Conservation (phyloP, 2,113 vertebrate genomes). For the Nerophis ophidion region DNA sequence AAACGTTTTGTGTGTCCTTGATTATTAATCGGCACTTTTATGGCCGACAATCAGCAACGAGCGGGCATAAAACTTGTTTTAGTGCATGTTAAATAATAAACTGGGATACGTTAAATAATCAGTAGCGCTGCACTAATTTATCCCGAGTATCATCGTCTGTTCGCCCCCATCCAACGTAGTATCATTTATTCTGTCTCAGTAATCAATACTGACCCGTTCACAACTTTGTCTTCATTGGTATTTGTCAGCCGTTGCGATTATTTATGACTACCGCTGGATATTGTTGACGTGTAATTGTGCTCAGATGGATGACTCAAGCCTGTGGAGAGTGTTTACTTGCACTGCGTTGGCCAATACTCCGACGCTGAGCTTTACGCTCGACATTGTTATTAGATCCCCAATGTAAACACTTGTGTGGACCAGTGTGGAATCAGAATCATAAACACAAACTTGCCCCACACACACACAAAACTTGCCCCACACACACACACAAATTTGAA, state of each 20-base stretch:
- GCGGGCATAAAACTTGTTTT: not conserved
- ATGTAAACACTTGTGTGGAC: conserved; percentile 41
- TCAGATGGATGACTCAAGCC: conserved; percentile 42
- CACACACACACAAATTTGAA: not conserved
- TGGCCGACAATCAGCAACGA: conserved; percentile 6
- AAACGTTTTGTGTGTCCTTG: conserved; percentile 3
- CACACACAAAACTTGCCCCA: no score
- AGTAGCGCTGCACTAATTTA: conserved; percentile 5
- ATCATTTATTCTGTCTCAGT: conserved; percentile 29
- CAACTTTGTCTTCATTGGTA: conserved; percentile 23
- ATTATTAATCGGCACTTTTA: conserved; percentile 4
- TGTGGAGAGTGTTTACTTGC: conserved; percentile 36
- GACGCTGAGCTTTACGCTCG: conserved; percentile 18
- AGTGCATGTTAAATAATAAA: not conserved
- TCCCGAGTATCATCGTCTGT: conserved; percentile 7
- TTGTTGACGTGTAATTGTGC: conserved; percentile 46
- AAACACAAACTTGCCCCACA: not conserved
- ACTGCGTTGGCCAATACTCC: conserved; percentile 6
- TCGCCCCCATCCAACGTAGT: not conserved
- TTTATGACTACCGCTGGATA: conserved; percentile 42
- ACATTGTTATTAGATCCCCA: conserved; percentile 26
- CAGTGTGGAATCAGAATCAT: conserved; percentile 4
- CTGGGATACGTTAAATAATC: not conserved
- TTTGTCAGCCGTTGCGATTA: conserved; percentile 33
- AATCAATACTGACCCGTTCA: conserved; percentile 24